These are phyloP conservation scores for Chelonus formosanus DNA, from an alignment of 2,888 invertebrate genomes.

Conservation along the genomic window DNA sequence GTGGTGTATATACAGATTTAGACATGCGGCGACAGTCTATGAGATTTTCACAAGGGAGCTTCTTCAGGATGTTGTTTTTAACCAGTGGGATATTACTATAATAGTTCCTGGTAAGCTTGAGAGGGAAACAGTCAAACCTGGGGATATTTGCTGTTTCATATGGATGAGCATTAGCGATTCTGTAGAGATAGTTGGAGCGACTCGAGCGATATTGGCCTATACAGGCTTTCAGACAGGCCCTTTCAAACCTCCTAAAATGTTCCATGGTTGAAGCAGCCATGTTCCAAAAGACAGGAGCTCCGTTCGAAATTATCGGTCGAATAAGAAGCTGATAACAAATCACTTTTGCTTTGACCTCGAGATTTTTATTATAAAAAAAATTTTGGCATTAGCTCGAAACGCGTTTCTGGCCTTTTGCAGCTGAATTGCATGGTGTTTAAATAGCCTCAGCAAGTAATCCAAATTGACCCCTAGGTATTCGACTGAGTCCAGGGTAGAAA, in stretches of 20 bases:
- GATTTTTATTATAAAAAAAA: not conserved
- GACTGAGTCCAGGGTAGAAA: conserved; percentile 32
- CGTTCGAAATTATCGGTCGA: conserved; percentile 24
- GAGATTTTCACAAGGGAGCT: not conserved
- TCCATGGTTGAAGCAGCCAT: conserved; percentile 22
- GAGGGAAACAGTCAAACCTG: not conserved
- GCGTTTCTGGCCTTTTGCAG: not conserved
- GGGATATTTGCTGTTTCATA: conserved; percentile 2
- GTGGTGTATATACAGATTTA: not conserved
- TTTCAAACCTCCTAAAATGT: conserved; percentile 20
- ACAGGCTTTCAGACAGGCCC: not conserved
- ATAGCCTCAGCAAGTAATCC: conserved; percentile 35
- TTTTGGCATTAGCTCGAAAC: not conserved
- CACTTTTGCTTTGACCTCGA: not conserved
- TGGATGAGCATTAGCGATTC: not conserved
- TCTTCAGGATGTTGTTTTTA: not conserved
- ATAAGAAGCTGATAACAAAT: not conserved
- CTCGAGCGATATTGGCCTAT: not conserved
- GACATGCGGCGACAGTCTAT: not conserved
- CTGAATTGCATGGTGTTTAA: conserved; percentile 4
- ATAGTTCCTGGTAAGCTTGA: conserved; percentile 20
- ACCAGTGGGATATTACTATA: not conserved
- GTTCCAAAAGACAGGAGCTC: conserved; percentile 24
- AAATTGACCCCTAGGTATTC: conserved; percentile 41
- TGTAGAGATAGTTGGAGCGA: not conserved